Percentiles rank a stretch among this genome's conserved stretches.
phyloP scores from a whole-genome alignment of 2,797 vertebrate genomes.

The Cryptoblepharus egeriae region DNA sequence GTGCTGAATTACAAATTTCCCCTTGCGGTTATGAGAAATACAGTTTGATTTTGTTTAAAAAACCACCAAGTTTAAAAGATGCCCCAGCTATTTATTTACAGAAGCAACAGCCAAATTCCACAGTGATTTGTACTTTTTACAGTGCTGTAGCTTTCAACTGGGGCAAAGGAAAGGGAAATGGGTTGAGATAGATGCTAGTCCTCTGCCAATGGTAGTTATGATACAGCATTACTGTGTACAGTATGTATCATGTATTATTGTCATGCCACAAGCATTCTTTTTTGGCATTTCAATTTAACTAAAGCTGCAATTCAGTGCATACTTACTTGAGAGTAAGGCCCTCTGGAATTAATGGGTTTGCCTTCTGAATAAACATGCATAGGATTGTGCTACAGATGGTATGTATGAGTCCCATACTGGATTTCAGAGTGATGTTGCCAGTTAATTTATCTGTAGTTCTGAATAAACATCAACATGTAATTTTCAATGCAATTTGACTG shows the following conservation, averaged over 20 bases:
- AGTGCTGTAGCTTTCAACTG: rapidly evolving
- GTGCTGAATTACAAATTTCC: slow-evolving; percentile 46
- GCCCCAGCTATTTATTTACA: slow-evolving; percentile 55
- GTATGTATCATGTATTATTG: slow-evolving; percentile 41
- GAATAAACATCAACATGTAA: slow-evolving; percentile 72
- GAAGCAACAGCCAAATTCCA: slow-evolving; percentile 41
- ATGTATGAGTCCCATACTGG: slow-evolving; percentile 68
- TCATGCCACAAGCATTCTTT: slow-evolving; percentile 28
- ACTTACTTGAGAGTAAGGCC: too few relatives aligned
- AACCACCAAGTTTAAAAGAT: slow-evolving; percentile 53
- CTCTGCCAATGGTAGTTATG: slow-evolving; percentile 32
- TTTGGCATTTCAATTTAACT: slow-evolving; percentile 40
- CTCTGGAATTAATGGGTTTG: too few relatives aligned
- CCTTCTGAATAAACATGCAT: too few relatives aligned
- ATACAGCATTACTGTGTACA: slow-evolving; percentile 48
- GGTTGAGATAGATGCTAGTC: slow-evolving; percentile 13
- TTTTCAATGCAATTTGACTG: slow-evolving; percentile 77
- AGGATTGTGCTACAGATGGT: too few relatives aligned
- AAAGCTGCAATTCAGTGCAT: background rate
- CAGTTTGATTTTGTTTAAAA: slow-evolving; percentile 45
- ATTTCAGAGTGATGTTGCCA: slow-evolving; percentile 59
- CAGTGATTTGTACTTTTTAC: slow-evolving; percentile 14
- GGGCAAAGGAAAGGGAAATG: background rate
- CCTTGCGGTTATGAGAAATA: slow-evolving; percentile 61
- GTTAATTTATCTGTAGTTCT: slow-evolving; percentile 72